phyloP scores from a whole-genome alignment of 2,113 vertebrate species.

The Gambusia affinis region DNA sequence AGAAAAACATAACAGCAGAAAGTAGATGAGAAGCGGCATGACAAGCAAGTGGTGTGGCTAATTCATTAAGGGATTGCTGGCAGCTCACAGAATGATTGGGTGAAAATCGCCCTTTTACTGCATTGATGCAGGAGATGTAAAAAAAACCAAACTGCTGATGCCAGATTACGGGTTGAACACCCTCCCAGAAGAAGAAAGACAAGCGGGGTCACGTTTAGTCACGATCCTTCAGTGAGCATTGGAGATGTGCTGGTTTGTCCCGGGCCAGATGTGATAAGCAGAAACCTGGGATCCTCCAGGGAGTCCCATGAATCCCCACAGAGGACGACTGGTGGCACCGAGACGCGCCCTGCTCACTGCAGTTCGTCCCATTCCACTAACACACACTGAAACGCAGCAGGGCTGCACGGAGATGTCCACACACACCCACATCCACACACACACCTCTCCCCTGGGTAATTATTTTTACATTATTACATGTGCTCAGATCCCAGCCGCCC shows the following conservation, averaged over 20 bases:
- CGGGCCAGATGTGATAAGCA: slow-evolving; percentile 74
- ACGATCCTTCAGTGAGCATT: slow-evolving; percentile 50
- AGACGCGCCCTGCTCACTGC: slow-evolving; percentile 61
- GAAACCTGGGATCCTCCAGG: slow-evolving; percentile 52
- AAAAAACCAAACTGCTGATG: slow-evolving; percentile 10
- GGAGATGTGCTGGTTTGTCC: slow-evolving; percentile 62
- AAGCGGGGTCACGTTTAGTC: slow-evolving; percentile 50
- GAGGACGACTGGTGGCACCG: slow-evolving; percentile 78
- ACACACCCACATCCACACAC: slow-evolving; percentile 17
- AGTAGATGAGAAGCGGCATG: slow-evolving; percentile 61
- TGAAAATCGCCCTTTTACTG: slow-evolving; percentile 41
- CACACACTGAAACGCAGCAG: slow-evolving; percentile 47
- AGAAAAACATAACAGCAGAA: slow-evolving; percentile 67
- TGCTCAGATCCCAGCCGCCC: slow-evolving; percentile 83
- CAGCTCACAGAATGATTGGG: slow-evolving; percentile 46
- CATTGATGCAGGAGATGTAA: slow-evolving; percentile 15
- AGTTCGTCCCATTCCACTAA: slow-evolving; percentile 47
- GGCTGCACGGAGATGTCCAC: slow-evolving; percentile 60
- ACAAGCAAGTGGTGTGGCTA: slow-evolving; percentile 65
- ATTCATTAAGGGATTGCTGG: slow-evolving; percentile 65
- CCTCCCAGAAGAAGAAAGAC: slow-evolving; percentile 39
- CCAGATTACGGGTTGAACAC: slow-evolving; percentile 9
- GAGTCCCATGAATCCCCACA: slow-evolving; percentile 65
- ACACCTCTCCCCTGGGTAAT: slow-evolving; percentile 83
- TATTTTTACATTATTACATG: slow-evolving; percentile 88